Percentiles rank a stretch among this genome's conserved stretches.
phyloP scores from a whole-genome alignment of 1,140 invertebrate species.

The Eubasilissa regina region DNA sequence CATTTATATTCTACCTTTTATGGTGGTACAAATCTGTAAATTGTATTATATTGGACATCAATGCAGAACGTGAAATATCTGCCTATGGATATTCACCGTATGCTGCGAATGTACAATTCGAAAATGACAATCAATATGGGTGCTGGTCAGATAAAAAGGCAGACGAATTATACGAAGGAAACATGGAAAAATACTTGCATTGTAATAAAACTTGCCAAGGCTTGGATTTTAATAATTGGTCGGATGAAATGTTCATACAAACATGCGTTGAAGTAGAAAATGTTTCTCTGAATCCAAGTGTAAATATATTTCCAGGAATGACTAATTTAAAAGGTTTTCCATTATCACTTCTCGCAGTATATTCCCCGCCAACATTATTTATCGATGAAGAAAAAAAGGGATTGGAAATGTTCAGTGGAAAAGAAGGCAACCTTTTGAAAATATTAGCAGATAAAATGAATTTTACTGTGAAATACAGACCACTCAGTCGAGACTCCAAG shows the following conservation, averaged over 20 bases:
- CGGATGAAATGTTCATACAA: neutral
- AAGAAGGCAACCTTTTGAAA: slow-evolving; percentile 48
- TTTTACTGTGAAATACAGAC: slow-evolving; percentile 40
- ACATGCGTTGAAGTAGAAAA: slow-evolving; percentile 36
- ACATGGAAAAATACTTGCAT: slow-evolving; percentile 32
- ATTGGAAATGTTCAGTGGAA: slow-evolving; percentile 47
- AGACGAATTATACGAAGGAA: slow-evolving; percentile 42
- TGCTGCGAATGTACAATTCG: neutral
- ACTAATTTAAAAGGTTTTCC: slow-evolving; percentile 48
- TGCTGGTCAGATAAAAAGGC: slow-evolving; percentile 36
- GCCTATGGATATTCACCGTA: slow-evolving; percentile 36
- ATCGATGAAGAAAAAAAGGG: slow-evolving; percentile 45
- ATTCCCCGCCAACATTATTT: slow-evolving; percentile 9
- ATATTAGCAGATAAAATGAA: slow-evolving; percentile 52
- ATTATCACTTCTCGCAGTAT: slow-evolving; percentile 25
- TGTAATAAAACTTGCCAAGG: slow-evolving; percentile 22
- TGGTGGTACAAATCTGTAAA: slow-evolving; percentile 44
- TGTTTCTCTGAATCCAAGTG: neutral
- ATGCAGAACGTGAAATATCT: neutral
- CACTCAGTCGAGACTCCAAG: neutral
- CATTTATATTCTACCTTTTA: slow-evolving; percentile 26
- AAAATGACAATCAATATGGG: slow-evolving; percentile 42
- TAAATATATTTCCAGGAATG: slow-evolving; percentile 7
- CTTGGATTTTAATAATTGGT: slow-evolving; percentile 1
- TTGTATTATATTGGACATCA: slow-evolving; percentile 34